Percentiles rank a stretch among this genome's conserved stretches.
These are phyloP conservation scores for Isurus oxyrinchus DNA, from an alignment of 2,113 vertebrate species.

Conservation along the genomic window DNA sequence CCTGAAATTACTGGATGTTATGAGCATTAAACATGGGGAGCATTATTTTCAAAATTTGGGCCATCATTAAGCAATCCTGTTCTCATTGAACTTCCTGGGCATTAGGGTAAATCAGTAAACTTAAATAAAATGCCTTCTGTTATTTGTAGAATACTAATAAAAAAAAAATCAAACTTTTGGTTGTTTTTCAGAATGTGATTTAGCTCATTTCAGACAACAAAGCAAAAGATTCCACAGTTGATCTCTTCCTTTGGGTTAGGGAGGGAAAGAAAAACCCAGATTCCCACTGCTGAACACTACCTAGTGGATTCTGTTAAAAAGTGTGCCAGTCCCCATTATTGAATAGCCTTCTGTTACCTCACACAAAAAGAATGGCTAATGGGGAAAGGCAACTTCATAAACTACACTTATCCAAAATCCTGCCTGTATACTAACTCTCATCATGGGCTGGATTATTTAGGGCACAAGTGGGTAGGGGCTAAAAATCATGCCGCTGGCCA, in stretches of 20 bases:
- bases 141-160: no score
- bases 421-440: neutral
- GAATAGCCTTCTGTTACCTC: neutral
- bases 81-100: neutral
- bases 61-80: neutral
- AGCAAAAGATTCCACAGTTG: neutral
- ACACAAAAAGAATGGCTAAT: neutral
- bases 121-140: neutral
- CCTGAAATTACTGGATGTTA: neutral
- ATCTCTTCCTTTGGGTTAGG: neutral
- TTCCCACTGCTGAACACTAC: neutral
- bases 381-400: neutral
- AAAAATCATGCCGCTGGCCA: no score
- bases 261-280: neutral
- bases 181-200: neutral
- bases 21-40: neutral
- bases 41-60: neutral
- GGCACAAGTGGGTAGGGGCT: no score
- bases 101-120: neutral
- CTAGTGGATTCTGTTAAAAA: neutral
- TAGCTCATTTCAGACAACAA: neutral
- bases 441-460: neutral
- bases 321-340: neutral
- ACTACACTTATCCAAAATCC: neutral
- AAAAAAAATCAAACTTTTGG: neutral